Percentiles rank a stretch among this genome's conserved stretches.
phyloP scores from a whole-genome alignment of 2,888 invertebrate genomes.

The Pheosia gnoma region DNA sequence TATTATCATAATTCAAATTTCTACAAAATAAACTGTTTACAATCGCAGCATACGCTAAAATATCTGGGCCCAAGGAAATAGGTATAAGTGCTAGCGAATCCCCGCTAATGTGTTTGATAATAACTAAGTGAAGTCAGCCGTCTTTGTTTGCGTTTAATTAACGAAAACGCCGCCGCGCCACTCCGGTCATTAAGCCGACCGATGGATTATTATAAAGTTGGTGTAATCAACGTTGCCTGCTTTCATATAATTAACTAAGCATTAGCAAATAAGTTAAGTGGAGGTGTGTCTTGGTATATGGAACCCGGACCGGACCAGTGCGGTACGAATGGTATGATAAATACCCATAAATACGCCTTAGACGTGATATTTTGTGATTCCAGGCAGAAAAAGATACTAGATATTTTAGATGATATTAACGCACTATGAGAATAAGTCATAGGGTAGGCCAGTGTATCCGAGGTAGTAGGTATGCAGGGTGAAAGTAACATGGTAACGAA shows the following conservation, averaged over 20 bases:
- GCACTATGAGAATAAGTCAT: no score
- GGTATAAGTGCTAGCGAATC: conserved; percentile 55
- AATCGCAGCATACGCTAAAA: neutral
- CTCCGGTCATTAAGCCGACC: conserved; percentile 60
- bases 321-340: no score
- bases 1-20: neutral
- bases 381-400: no score
- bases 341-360: no score
- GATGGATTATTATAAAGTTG: conserved; percentile 56
- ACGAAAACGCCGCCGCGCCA: conserved; percentile 59
- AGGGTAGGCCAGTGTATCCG: no score
- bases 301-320: neutral
- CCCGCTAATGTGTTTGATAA: conserved; percentile 69
- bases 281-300: neutral
- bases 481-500: no score
- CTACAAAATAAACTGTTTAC: neutral
- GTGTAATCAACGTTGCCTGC: conserved; percentile 45
- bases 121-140: conserved; percentile 61
- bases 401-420: no score
- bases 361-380: no score
- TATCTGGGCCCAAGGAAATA: conserved; percentile 33
- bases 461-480: no score
- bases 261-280: conserved; percentile 30
- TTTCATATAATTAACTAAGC: conserved; percentile 37
- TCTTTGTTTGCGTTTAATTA: conserved; percentile 77